Conservation (phyloP, 2,113 vertebrate species). For the Genyomyrus donnyi region DNA sequence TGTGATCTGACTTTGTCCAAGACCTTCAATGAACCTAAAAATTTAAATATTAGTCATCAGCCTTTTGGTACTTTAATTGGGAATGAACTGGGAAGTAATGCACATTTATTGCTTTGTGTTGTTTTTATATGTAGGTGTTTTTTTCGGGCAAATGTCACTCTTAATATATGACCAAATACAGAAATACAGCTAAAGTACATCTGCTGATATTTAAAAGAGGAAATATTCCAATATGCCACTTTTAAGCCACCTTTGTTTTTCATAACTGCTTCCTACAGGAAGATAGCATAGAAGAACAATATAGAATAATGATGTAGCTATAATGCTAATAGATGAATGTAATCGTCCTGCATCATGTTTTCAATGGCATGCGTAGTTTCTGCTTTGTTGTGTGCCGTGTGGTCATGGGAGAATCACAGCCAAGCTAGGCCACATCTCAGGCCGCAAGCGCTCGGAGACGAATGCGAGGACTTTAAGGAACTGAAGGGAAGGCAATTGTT, state of each 20-base stretch:
- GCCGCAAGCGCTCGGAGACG: not conserved
- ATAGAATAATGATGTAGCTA: not conserved
- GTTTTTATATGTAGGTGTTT: not conserved
- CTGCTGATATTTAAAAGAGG: not conserved
- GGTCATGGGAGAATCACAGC: not conserved
- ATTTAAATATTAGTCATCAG: not conserved
- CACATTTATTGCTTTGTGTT: not conserved
- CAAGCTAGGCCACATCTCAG: not conserved
- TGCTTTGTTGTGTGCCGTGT: not conserved
- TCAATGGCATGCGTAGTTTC: not conserved
- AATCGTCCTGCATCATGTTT: not conserved
- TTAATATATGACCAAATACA: not conserved
- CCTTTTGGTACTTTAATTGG: not conserved
- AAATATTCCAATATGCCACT: not conserved
- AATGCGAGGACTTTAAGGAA: not conserved
- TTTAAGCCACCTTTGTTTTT: not conserved
- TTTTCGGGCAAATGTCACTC: not conserved
- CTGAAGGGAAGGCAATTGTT: not conserved
- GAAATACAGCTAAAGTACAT: not conserved
- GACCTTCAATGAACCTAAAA: not conserved
- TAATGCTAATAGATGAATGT: not conserved
- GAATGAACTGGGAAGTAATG: not conserved
- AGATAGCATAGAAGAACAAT: not conserved
- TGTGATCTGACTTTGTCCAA: not conserved
- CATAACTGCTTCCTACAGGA: not conserved